Evolutionary conservation across 1,140 invertebrate species (phyloP), one percentile per base, ranked within the genome.

Genomic region (Oppia nitens): DNA sequence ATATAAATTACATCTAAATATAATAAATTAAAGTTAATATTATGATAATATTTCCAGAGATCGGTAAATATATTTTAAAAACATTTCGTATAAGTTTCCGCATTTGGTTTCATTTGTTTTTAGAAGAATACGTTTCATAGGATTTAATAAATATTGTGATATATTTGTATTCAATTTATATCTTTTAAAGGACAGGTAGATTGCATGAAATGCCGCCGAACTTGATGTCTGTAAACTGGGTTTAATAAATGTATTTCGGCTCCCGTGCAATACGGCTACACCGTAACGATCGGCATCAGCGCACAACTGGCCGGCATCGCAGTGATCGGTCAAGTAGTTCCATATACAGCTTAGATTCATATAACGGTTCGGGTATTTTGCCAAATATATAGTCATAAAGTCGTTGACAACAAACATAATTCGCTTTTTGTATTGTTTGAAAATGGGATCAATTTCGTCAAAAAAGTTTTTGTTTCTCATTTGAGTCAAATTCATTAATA

Each of bases 391-490:
- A 70, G 95, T 95, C 62, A 96, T 88, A 59, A 96, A 87, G 75
- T 95, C 91, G 73, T 96, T 91, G 73, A 95, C 91, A 20, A 90
- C 91, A 86, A 87, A 95, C 2, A 85, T 88, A 49, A 95, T 88
- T 67, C 87, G 83, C 11, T 84, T 67, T 65, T 81, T 84, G 72
- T 87, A 94, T 68, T 86, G 81, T 64, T 85, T 79, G 71, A 87
- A 85, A 64, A 92, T 85, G 9, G 85, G 81, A 51, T 83, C 76
- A 2, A 94, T 78, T 70, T 88, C 84, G 59, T 83, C 76, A 45
- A 81, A 80, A 88, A 89, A 94, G 29, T 81, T 76, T 65, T 90
- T 87, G 51, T 78, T 69, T 65, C 90, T 75, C 83, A 96, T 86
- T 66, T 85, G 77, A 0, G 88, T 93, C 24, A 96, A 75, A 73